Evolutionary conservation across 2,888 invertebrate species (phyloP).

Genomic region (Cartodere bifasciata): DNA sequence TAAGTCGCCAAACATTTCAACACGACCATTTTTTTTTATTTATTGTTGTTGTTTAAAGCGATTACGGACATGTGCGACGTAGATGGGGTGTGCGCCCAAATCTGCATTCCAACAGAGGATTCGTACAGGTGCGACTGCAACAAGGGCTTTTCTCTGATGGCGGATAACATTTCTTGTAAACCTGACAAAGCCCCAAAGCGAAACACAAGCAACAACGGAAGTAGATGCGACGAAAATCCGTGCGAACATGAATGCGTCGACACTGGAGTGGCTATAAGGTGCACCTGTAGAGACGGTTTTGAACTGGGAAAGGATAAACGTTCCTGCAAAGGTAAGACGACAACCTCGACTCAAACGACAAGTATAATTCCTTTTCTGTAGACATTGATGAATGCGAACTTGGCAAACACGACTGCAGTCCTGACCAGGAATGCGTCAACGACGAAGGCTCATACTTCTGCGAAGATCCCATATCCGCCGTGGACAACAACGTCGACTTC

Average conservation of each 20-base stretch:
- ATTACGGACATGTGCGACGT: constrained; percentile 45
- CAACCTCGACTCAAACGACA: too few relatives aligned
- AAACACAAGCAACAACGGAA: constrained; percentile 6
- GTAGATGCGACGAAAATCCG: constrained; percentile 51
- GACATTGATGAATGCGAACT: constrained; percentile 49
- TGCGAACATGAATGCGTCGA: constrained; percentile 66
- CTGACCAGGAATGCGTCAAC: constrained; percentile 40
- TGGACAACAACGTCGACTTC: constrained; percentile 20
- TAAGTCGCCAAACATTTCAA: constrained; percentile 3
- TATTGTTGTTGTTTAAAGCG: constrained; percentile 17
- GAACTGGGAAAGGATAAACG: constrained; percentile 50
- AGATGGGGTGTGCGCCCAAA: constrained; percentile 57
- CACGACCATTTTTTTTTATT: constrained; percentile 2
- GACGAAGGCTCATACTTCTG: constrained; percentile 43
- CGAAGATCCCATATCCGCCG: constrained; percentile 26
- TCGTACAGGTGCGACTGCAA: constrained; percentile 61
- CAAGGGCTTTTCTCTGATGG: constrained; percentile 52
- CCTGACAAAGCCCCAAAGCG: constrained; percentile 28
- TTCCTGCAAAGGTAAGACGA: constrained; percentile 46
- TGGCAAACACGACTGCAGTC: constrained; percentile 37
- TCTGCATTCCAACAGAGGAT: constrained; percentile 59
- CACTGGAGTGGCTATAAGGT: constrained; percentile 52
- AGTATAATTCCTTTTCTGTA: constrained; percentile 25
- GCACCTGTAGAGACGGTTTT: constrained; percentile 61
- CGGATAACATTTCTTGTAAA: constrained; percentile 58